phyloP scores from a whole-genome alignment of 2,113 vertebrate species.

The Pedionomus torquatus region DNA sequence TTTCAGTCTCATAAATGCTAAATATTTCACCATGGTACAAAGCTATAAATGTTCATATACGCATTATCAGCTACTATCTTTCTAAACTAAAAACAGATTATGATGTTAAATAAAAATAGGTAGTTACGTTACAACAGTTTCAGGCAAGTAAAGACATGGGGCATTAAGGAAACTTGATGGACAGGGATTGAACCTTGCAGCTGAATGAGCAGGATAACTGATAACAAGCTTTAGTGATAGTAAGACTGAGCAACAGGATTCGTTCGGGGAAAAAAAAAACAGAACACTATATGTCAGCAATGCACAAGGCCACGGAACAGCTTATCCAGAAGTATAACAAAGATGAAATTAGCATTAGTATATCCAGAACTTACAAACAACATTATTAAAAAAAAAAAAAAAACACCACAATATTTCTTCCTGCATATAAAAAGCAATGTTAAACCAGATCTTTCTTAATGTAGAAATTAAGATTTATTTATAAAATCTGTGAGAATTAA shows the following conservation, averaged over 20 bases:
- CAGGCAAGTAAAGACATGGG: neutral
- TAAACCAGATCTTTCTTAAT: slow-evolving; percentile 53
- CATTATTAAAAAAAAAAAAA: neutral
- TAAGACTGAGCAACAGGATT: slow-evolving; percentile 47
- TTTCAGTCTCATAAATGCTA: neutral
- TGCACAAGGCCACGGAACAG: slow-evolving; percentile 62
- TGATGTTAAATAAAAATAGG: slow-evolving; percentile 26
- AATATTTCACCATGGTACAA: neutral
- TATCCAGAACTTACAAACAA: slow-evolving; percentile 58
- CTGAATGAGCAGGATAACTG: slow-evolving; percentile 58
- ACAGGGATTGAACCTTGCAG: slow-evolving; percentile 34
- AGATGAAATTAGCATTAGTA: slow-evolving; percentile 67
- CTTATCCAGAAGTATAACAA: slow-evolving; percentile 63
- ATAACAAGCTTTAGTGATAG: slow-evolving; percentile 60
- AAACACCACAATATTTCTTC: slow-evolving; percentile 33
- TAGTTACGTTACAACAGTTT: neutral
- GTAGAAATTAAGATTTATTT: slow-evolving; percentile 58
- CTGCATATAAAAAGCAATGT: slow-evolving; percentile 26
- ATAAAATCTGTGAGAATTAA: slow-evolving; percentile 46
- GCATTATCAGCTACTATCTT: neutral
- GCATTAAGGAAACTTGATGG: slow-evolving; percentile 30
- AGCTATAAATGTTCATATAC: neutral
- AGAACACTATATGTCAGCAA: slow-evolving; percentile 38
- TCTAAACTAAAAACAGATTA: slow-evolving; percentile 12
- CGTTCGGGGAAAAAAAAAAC: slow-evolving; percentile 1